Percentiles rank a stretch among this genome's conserved stretches.
phyloP scores from a whole-genome alignment of 2,113 vertebrate genomes.

The Amphiprion ocellaris region DNA sequence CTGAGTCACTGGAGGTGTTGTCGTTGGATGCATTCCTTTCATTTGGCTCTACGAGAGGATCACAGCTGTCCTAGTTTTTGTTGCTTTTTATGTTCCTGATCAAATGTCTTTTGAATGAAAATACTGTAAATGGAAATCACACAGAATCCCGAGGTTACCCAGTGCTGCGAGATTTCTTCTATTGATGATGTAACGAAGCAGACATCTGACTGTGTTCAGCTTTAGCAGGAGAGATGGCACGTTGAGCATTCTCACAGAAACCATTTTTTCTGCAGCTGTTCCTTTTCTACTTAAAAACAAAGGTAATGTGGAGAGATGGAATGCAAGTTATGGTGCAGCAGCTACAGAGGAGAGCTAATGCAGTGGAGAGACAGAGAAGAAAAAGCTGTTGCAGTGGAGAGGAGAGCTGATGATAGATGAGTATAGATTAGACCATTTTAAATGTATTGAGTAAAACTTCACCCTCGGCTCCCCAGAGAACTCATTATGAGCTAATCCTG shows the following conservation, averaged over 20 bases:
- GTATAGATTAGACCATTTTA: constrained; percentile 60
- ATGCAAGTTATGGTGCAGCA: neutral
- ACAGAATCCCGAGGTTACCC: constrained; percentile 35
- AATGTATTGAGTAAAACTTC: constrained; percentile 48
- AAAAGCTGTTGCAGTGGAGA: neutral
- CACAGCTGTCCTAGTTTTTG: constrained; percentile 21
- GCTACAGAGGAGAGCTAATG: neutral
- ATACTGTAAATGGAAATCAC: constrained; percentile 45
- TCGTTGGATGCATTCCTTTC: constrained; percentile 7
- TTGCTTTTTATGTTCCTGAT: constrained; percentile 35
- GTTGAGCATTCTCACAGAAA: constrained; percentile 1
- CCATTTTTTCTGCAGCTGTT: neutral
- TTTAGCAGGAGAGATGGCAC: neutral
- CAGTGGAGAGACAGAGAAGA: neutral
- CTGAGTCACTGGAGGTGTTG: constrained; percentile 12
- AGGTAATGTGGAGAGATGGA: neutral
- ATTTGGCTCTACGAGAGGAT: constrained; percentile 11
- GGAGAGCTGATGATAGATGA: constrained; percentile 42
- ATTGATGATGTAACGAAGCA: constrained; percentile 29
- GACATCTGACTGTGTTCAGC: constrained; percentile 22
- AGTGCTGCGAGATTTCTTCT: constrained; percentile 6
- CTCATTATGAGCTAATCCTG: constrained; percentile 78
- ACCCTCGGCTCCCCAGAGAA: constrained; percentile 68
- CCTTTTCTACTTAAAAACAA: constrained; percentile 5
- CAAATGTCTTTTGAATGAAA: constrained; percentile 38